A percentile compares a stretch with the other conserved stretches of the same genome.
These are phyloP conservation scores for Ormyrus nitidulus DNA, from an alignment of 2,888 invertebrate species.

Conservation along the genomic window DNA sequence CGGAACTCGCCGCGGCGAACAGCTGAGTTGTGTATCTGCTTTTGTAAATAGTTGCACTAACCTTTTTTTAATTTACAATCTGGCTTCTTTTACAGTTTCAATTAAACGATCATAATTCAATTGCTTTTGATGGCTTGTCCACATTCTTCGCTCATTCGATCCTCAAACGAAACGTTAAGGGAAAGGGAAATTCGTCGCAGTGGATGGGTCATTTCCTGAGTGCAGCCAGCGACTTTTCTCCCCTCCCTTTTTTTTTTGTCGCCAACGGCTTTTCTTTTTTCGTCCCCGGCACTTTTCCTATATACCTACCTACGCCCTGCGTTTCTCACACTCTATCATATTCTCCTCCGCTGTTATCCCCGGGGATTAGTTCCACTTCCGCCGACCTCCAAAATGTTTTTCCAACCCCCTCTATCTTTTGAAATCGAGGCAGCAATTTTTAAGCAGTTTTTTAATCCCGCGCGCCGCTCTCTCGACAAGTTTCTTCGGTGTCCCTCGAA, in stretches of 20 bases:
- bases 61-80: too few species aligned
- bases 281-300: background rate
- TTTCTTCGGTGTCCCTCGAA: too few species aligned
- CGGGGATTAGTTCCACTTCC: conserved; percentile 4
- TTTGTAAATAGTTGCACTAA: background rate
- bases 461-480: too few species aligned
- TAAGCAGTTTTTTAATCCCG: too few species aligned
- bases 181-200: conserved; percentile 29
- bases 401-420: too few species aligned
- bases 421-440: too few species aligned
- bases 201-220: conserved; percentile 26
- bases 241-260: background rate
- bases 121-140: conserved; percentile 34
- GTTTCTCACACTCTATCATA: background rate
- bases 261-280: background rate
- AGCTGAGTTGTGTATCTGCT: background rate
- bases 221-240: background rate
- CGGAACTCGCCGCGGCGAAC: conserved; percentile 12
- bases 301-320: too few species aligned
- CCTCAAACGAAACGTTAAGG: conserved; percentile 33
- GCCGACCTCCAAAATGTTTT: background rate
- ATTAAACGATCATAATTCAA: background rate
- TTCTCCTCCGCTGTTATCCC: background rate
- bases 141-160: conserved; percentile 16
- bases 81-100: too few species aligned